Conservation (phyloP, 2,113 vertebrate species). For the Rhombomys opimus region DNA sequence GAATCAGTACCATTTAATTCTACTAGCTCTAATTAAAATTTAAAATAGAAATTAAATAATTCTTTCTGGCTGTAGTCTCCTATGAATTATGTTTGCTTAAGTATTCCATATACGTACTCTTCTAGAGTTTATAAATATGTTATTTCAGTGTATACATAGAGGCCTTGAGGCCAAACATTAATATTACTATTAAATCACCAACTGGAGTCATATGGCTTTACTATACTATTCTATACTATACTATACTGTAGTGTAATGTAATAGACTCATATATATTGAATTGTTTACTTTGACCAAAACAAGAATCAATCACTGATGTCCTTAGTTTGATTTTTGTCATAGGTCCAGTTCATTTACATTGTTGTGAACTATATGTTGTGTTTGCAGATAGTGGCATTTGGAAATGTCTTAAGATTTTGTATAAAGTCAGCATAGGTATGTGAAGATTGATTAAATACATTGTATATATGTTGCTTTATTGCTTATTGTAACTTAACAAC, state of each 20-base stretch:
- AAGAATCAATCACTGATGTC: not conserved
- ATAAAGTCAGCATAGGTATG: conserved; percentile 27
- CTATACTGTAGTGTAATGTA: not conserved
- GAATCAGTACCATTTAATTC: conserved; percentile 23
- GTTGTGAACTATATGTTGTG: not conserved
- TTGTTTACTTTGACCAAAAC: conserved; percentile 38
- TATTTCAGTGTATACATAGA: conserved; percentile 27
- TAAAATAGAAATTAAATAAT: not conserved
- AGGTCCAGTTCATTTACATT: conserved; percentile 44
- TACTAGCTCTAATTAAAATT: conserved; percentile 41
- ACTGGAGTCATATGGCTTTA: not conserved
- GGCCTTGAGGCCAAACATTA: conserved; percentile 4
- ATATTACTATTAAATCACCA: conserved; percentile 33
- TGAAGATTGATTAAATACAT: not conserved
- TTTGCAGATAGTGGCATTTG: conserved; percentile 29
- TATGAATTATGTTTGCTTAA: not conserved
- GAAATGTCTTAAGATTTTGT: conserved; percentile 10
- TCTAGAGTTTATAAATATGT: not conserved
- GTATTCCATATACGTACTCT: not conserved
- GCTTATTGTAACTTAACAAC: not conserved
- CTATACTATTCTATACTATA: not conserved
- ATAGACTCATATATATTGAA: conserved; percentile 11
- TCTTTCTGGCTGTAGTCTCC: not conserved
- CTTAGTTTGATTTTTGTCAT: conserved; percentile 28
- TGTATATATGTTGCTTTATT: not conserved